These are phyloP conservation scores for Mycetomoellerius zeteki DNA, from an alignment of 1,140 invertebrate species.

Conservation along the genomic window DNA sequence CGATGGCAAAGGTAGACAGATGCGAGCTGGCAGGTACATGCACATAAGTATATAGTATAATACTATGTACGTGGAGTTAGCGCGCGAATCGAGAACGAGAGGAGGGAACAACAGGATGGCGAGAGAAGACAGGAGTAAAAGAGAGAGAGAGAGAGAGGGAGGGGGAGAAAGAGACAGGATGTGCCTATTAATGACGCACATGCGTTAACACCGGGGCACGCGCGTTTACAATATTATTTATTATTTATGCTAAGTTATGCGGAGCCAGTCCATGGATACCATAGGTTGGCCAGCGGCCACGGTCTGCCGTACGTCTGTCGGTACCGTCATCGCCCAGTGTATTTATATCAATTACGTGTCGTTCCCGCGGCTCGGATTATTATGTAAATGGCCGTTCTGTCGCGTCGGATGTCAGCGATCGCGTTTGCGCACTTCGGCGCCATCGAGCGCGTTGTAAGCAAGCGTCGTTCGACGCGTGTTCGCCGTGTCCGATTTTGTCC, in stretches of 20 bases:
- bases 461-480: not conserved
- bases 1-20: slow-evolving; percentile 45
- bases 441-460: slow-evolving; percentile 47
- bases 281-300: slow-evolving; percentile 82
- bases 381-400: slow-evolving; percentile 81
- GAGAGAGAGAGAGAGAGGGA: not conserved
- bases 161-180: slow-evolving; percentile 12
- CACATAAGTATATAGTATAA: slow-evolving; percentile 68
- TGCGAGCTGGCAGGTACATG: slow-evolving; percentile 65
- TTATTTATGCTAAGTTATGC: slow-evolving; percentile 86
- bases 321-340: slow-evolving; percentile 81
- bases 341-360: slow-evolving; percentile 85
- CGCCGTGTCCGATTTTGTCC: slow-evolving; percentile 37
- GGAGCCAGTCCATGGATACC: slow-evolving; percentile 81
- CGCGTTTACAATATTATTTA: slow-evolving; percentile 85
- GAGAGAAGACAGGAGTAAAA: not conserved
- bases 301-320: slow-evolving; percentile 83
- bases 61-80: slow-evolving; percentile 43
- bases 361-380: slow-evolving; percentile 83
- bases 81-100: slow-evolving; percentile 37
- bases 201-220: slow-evolving; percentile 82
- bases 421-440: slow-evolving; percentile 43
- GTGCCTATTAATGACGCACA: slow-evolving; percentile 77
- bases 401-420: slow-evolving; percentile 70
- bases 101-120: slow-evolving; percentile 34